Percentiles rank a stretch among this genome's conserved stretches.
Conservation (phyloP, 2,888 invertebrate species). For the Drosophila anomelani region DNA sequence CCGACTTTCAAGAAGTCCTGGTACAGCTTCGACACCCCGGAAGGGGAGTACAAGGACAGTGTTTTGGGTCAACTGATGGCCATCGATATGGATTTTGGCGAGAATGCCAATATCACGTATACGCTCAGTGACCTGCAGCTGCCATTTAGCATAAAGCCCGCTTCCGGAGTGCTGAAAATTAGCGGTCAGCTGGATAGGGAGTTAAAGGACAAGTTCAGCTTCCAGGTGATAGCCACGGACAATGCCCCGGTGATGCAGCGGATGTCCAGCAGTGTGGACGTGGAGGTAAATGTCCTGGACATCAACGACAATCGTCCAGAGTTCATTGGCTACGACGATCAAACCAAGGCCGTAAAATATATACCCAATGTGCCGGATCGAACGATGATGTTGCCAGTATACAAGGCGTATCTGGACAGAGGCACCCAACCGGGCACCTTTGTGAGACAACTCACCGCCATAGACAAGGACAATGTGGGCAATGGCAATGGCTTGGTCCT, state of each 20-base stretch:
- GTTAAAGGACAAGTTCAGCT: conserved; percentile 88
- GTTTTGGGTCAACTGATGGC: conserved; percentile 92
- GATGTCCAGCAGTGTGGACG: conserved; percentile 90
- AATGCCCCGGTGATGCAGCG: conserved; percentile 87
- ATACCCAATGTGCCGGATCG: conserved; percentile 74
- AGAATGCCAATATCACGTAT: conserved; percentile 92
- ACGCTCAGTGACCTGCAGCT: conserved; percentile 86
- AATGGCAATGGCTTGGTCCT: conserved; percentile 95
- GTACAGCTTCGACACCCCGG: conserved; percentile 93
- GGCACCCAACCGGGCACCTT: conserved; percentile 90
- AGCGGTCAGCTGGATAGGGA: conserved; percentile 92
- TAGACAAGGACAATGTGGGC: conserved; percentile 93
- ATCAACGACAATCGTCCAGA: conserved; percentile 93
- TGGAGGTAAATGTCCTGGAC: conserved; percentile 92
- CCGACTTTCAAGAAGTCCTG: conserved; percentile 93
- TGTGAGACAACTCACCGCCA: conserved; percentile 91
- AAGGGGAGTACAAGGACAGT: conserved; percentile 90
- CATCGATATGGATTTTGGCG: conserved; percentile 91
- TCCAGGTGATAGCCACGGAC: conserved; percentile 91
- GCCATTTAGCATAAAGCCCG: conserved; percentile 90
- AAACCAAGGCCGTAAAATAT: conserved; percentile 72
- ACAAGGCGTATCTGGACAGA: conserved; percentile 90
- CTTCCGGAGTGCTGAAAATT: conserved; percentile 89
- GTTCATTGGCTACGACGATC: conserved; percentile 91
- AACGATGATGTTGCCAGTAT: conserved; percentile 87